Evolutionary conservation across 2,797 vertebrate genomes (phyloP).

Genomic region (Triplophysa yarkandensis): DNA sequence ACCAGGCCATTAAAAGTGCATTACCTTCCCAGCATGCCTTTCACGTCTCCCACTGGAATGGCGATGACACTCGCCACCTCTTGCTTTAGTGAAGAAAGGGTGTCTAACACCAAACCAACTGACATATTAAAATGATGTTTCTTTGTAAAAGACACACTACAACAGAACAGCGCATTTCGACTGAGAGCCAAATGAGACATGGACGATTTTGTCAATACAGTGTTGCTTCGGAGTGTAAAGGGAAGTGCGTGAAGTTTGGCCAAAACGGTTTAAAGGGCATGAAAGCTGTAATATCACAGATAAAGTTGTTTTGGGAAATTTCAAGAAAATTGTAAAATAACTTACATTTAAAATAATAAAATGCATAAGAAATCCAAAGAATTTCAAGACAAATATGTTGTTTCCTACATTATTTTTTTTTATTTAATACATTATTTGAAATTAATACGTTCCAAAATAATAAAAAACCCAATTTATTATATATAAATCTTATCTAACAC

Average conservation of each 20-base stretch:
- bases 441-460: no score
- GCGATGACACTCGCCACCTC: conserved; percentile 21
- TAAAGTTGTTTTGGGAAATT: background rate
- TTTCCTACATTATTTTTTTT: no score
- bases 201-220: background rate
- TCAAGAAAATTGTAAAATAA: no score
- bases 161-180: background rate
- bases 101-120: conserved; percentile 13
- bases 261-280: background rate
- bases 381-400: no score
- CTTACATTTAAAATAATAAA: no score
- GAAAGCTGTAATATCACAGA: no score
- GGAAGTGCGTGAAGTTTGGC: background rate
- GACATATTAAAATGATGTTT: conserved; percentile 14
- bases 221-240: no score
- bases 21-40: conserved; percentile 67
- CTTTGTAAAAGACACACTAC: background rate
- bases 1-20: conserved; percentile 71
- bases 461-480: no score
- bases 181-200: background rate
- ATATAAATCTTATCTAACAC: no score
- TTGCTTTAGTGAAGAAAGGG: conserved; percentile 10
- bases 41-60: conserved; percentile 51
- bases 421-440: no score
- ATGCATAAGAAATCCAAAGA: no score